Percentiles rank a stretch among this genome's conserved stretches.
phyloP scores from a whole-genome alignment of 2,113 vertebrate genomes.

The Chrysemys picta region DNA sequence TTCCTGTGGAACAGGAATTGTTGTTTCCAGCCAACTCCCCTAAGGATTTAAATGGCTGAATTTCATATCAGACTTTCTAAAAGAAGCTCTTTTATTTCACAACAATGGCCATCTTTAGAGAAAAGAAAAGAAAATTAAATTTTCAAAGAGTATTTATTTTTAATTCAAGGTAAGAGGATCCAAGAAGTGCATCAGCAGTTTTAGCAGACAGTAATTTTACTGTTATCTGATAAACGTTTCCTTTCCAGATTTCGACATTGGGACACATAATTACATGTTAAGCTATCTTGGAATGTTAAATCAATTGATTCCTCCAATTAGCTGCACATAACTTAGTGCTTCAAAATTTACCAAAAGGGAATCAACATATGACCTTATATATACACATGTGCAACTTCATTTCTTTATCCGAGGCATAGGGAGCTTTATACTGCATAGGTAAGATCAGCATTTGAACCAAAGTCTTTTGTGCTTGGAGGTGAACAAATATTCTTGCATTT shows the following conservation, averaged over 20 bases:
- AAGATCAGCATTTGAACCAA: background rate
- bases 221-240: background rate
- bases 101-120: background rate
- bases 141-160: background rate
- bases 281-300: background rate
- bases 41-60: background rate
- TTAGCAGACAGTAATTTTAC: background rate
- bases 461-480: background rate
- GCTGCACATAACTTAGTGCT: background rate
- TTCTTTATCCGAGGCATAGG: background rate
- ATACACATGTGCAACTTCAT: background rate
- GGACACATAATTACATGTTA: background rate
- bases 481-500: background rate
- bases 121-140: background rate
- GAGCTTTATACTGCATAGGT: accelerated
- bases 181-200: background rate
- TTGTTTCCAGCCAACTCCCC: background rate
- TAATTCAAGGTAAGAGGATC: background rate
- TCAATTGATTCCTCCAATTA: background rate
- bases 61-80: background rate
- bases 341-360: background rate
- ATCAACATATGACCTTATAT: background rate
- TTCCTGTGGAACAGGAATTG: background rate
- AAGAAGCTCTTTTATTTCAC: background rate
- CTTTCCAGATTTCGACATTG: background rate